These are phyloP conservation scores for Gulo gulo DNA, from an alignment of 2,113 vertebrate species.

Conservation along the genomic window DNA sequence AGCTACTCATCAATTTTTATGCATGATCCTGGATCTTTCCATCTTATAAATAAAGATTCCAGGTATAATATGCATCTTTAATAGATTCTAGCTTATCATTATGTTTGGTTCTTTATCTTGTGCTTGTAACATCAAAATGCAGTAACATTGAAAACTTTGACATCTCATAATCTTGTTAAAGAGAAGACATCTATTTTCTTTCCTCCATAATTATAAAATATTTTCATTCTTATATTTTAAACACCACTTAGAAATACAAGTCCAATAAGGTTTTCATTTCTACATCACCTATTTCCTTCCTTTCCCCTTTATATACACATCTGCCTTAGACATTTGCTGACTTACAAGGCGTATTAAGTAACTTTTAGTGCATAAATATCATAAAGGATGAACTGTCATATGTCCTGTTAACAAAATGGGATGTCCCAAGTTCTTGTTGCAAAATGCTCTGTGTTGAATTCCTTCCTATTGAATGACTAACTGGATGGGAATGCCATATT, in stretches of 20 bases:
- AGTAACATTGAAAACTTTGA: neutral
- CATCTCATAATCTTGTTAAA: neutral
- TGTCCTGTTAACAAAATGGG: neutral
- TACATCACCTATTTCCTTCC: neutral
- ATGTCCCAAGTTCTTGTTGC: neutral
- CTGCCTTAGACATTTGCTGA: neutral
- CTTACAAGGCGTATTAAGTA: neutral
- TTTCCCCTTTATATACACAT: neutral
- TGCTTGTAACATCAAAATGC: neutral
- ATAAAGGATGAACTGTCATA: neutral
- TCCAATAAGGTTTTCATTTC: conserved; percentile 11
- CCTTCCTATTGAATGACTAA: neutral
- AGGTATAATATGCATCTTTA: neutral
- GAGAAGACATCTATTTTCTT: neutral
- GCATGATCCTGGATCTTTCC: neutral
- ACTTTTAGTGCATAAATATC: neutral
- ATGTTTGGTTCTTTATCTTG: neutral
- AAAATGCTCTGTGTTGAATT: neutral
- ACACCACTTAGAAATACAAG: neutral
- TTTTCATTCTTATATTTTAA: conserved; percentile 24
- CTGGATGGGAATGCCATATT: neutral
- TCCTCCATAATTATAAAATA: neutral
- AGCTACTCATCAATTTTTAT: neutral
- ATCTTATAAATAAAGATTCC: neutral
- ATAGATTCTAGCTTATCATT: neutral